These are phyloP conservation scores for Arbacia lixula DNA, from an alignment of 53 echinoderm and acorn worm genomes.

Conservation along the genomic window DNA sequence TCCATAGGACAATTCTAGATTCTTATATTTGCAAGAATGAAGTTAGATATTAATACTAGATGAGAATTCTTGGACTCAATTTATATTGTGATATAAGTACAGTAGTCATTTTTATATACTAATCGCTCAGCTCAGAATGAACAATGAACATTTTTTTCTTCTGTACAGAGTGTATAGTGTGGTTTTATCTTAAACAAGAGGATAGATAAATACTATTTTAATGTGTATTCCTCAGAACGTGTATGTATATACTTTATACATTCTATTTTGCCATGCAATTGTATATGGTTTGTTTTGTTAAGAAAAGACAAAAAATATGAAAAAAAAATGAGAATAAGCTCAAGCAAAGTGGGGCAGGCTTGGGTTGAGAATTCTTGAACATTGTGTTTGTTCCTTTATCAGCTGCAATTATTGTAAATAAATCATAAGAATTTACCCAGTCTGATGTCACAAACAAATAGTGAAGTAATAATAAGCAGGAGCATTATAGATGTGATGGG, in stretches of 20 bases:
- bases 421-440: conserved; percentile 45
- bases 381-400: conserved; percentile 29
- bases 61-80: conserved; percentile 16
- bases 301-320: conserved; percentile 38
- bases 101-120: conserved; percentile 33
- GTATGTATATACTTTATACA: conserved; percentile 64
- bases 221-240: conserved; percentile 56
- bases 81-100: conserved; percentile 29
- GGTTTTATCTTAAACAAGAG: conserved; percentile 49
- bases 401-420: conserved; percentile 63
- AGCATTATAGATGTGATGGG: background rate
- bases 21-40: conserved; percentile 16
- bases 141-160: conserved; percentile 39
- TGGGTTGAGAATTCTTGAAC: conserved; percentile 2
- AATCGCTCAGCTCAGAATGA: conserved; percentile 17
- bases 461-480: conserved; percentile 8
- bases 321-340: conserved; percentile 9
- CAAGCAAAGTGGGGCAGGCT: conserved; percentile 30
- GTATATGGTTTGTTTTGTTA: conserved; percentile 61
- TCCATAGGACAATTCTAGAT: too few relatives aligned
- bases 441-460: background rate
- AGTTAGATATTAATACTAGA: background rate
- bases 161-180: conserved; percentile 58
- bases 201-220: conserved; percentile 56
- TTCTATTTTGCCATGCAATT: conserved; percentile 65